Conservation (phyloP, 2,113 vertebrate species). For the Phyllopteryx taeniolatus region DNA sequence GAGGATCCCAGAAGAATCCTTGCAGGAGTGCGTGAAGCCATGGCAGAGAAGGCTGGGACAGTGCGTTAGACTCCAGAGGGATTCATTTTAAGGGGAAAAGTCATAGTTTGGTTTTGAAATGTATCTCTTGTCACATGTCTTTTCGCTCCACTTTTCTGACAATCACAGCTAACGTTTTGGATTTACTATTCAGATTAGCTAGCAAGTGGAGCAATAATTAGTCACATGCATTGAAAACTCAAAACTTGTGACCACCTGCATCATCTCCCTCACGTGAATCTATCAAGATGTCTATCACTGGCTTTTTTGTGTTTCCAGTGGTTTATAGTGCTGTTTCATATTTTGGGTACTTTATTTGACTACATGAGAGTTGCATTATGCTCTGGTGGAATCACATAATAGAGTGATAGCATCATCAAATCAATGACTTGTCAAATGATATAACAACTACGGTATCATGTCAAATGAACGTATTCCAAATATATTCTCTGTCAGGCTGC, state of each 20-base stretch:
- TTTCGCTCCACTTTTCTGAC: neutral
- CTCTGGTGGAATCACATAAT: neutral
- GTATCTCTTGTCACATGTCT: neutral
- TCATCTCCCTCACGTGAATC: no score
- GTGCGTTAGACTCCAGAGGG: no score
- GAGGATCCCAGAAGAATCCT: no score
- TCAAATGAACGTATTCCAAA: neutral
- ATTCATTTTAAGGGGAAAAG: no score
- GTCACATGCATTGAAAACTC: neutral
- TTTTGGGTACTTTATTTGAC: neutral
- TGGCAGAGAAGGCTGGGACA: no score
- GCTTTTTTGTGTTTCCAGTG: neutral
- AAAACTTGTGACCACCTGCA: no score
- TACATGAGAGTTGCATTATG: neutral
- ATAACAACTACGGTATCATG: neutral
- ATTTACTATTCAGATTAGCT: neutral
- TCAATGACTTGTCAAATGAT: neutral
- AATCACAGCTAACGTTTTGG: neutral
- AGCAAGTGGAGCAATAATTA: neutral
- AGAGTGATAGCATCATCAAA: neutral
- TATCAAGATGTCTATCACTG: neutral
- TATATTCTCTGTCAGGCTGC: neutral
- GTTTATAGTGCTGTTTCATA: neutral
- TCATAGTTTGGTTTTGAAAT: neutral
- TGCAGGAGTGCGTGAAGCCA: no score